Evolutionary conservation across 2,113 vertebrate genomes (phyloP), one percentile per base, ranked within the genome.

Genomic region (Spheniscus mendiculus): DNA sequence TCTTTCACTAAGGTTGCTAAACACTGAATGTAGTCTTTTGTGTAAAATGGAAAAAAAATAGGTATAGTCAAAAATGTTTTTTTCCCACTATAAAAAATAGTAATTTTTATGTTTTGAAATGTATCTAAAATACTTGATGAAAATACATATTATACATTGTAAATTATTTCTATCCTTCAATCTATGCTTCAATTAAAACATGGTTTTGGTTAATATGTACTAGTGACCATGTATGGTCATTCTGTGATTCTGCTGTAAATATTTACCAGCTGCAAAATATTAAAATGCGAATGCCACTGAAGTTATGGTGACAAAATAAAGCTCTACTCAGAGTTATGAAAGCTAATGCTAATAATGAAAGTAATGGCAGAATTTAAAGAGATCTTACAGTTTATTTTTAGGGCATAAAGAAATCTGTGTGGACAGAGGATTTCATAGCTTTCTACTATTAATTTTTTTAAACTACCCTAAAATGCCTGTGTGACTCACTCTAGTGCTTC

Each of bases 41-140:
- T 3, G 5, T 11, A 59, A 88, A 91, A 66, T 50, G 9, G 8
- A 61, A 78, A 80, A 74, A 56, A 63, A 12, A 42, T 1, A 72
- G 3, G 1, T 32, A 38, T 27, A 62, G 77, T 15, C 2, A 36
- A 89, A 91, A 56, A 12, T 11, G 1, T 0, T 3, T n/a, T 65
- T 14, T 14, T 59, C 36, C 30, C 15, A 21, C 5, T 47, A 20
- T 52, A 20, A 73, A 87, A 76, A 45, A 6, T 1, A 45, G 4
- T 15, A 1, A 10, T 65, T 71, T 80, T 61, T n/a, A 29, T 45
- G 4, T 72, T 71, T 83, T 72, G 12, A 83, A 81, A 44, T 17
- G 6, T 21, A 22, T 50, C 27, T 80, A 52, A 91, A 87, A 56
- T 73, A 73, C 58, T 84, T 67, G 7, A 69, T 44, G 23, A 65